Evolutionary conservation across 2,888 invertebrate genomes (phyloP).

Genomic region (Eilema sororculum): DNA sequence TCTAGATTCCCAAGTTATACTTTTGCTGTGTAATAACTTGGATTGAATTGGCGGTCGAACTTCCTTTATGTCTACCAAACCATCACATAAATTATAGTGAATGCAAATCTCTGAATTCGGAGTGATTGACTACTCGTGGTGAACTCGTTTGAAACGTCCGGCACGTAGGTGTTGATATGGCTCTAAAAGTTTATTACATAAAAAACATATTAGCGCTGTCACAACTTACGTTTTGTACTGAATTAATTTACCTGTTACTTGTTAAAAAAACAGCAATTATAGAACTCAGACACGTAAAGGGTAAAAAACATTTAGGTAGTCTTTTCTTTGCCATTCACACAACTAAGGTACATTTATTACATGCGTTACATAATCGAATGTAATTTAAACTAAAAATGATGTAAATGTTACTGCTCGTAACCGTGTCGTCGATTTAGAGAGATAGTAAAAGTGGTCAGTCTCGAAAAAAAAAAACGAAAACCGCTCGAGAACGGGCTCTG

Average conservation of each 20-base stretch:
- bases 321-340: slow-evolving; percentile 37
- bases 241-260: slow-evolving; percentile 12
- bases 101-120: neutral
- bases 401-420: slow-evolving; percentile 58
- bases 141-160: neutral
- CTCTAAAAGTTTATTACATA: slow-evolving; percentile 10
- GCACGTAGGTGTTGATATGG: neutral
- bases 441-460: slow-evolving; percentile 77
- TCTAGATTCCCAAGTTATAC: neutral
- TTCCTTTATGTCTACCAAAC: neutral
- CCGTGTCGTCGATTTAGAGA: slow-evolving; percentile 56
- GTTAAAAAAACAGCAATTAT: slow-evolving; percentile 5
- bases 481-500: slow-evolving; percentile 40
- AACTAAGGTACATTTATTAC: slow-evolving; percentile 42
- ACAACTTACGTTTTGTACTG: neutral
- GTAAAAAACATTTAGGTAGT: slow-evolving; percentile 24
- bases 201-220: slow-evolving; percentile 6
- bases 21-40: neutral
- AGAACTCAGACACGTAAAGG: slow-evolving; percentile 22
- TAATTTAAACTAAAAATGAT: slow-evolving; percentile 58
- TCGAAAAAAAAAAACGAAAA: slow-evolving; percentile 59
- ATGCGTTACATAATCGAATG: slow-evolving; percentile 53
- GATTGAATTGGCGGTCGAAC: neutral
- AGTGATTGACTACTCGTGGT: neutral
- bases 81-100: slow-evolving; percentile 3